Percentiles rank a stretch among this genome's conserved stretches.
Conservation (phyloP, 2,888 invertebrate genomes). For the Pandemis heparana region DNA sequence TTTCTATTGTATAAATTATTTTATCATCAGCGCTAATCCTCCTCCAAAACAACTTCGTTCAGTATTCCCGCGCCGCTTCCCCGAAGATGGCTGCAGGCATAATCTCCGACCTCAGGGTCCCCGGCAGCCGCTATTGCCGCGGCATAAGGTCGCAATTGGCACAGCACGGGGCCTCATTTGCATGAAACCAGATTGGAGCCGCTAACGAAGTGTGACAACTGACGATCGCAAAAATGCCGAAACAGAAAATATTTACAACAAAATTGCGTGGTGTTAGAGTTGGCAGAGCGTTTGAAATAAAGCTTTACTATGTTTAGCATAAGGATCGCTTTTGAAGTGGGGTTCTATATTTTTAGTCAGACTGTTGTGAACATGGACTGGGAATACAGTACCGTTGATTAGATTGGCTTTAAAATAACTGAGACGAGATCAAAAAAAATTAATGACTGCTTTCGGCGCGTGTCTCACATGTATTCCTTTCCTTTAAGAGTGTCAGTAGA, state of each 20-base stretch:
- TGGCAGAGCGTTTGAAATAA: background rate
- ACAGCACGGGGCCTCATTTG: slow-evolving; percentile 2
- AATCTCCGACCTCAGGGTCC: background rate
- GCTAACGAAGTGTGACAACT: slow-evolving; percentile 13
- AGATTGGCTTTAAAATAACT: too few species aligned
- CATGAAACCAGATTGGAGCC: slow-evolving; percentile 11
- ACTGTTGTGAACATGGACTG: too few species aligned
- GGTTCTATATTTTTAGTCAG: too few species aligned
- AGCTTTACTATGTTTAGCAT: background rate
- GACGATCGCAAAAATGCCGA: slow-evolving; percentile 7
- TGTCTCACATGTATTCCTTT: too few species aligned
- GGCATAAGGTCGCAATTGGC: background rate
- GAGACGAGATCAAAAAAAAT: too few species aligned
- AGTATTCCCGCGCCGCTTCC: background rate
- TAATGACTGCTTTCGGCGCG: too few species aligned
- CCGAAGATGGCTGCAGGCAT: background rate
- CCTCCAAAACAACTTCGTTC: background rate
- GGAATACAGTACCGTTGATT: too few species aligned
- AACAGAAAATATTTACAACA: background rate
- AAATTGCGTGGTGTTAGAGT: background rate
- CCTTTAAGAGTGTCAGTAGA: too few species aligned
- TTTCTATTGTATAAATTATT: background rate
- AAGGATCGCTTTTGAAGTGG: too few species aligned
- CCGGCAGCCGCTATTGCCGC: background rate
- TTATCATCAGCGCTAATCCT: background rate